Base-by-base conservation (phyloP, 2,797 vertebrate genomes). In the Xenentodon cancila region DNA sequence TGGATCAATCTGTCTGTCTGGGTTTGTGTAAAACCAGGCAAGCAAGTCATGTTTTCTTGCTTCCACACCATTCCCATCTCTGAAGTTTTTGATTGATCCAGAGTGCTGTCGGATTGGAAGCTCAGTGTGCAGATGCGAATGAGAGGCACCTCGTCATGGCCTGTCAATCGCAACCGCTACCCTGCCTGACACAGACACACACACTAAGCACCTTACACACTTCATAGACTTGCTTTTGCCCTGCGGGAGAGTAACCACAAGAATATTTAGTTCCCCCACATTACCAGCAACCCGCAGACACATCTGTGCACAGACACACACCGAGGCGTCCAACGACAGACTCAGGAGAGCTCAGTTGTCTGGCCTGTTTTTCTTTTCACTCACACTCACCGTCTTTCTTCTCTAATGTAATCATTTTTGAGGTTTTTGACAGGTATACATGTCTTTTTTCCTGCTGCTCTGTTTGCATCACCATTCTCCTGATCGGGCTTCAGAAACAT, bases 11-110 rank as follows among this genome's bases (percentile, higher is more conserved):
- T 45, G 68, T 49, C 81, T 77, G 67, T 78, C 78, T 67, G 47
- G 44, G 49, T 64, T 71, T 52, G 73, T 85, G 85, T 86, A 78
- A 84, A 88, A 84, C 71, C 81, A 89, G 53, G 60, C 73, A 77
- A 88, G 79, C 84, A 80, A 71, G 77, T 87, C 88, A 2, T 91
- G 88, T 88, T 89, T 85, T 84, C 77, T 81, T 68, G 68, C 70
- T 83, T 75, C 54, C 79, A 77, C 70, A 70, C 81, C 77, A 82
- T 85, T 88, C 82, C 80, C 73, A 75, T 85, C 65, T 82, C 37
- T 67, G 82, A 89, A 82, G 80, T 80, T 82, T 87, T 79, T 89
- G 88, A 89, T 89, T 88, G 86, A 88, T 86, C 84, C 53, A 25
- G 49, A 70, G 63, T 5, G 40, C 80, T 85, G 85, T 85, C 70